These are phyloP conservation scores for Polietes domitor DNA, from an alignment of 2,888 invertebrate species.

Conservation along the genomic window DNA sequence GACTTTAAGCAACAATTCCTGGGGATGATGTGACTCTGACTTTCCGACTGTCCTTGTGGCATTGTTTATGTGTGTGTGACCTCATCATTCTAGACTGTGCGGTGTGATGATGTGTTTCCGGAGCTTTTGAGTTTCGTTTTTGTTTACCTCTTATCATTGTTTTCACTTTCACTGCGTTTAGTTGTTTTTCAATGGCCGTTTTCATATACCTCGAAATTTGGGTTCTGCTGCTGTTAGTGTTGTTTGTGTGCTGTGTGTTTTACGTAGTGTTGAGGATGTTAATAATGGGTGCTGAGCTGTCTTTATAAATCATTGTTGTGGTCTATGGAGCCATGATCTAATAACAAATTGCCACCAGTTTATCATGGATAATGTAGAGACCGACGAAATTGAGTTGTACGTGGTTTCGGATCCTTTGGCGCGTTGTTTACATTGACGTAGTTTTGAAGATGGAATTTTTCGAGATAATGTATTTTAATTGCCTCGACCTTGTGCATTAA, in stretches of 20 bases:
- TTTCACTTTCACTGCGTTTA: neutral
- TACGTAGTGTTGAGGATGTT: slow-evolving; percentile 21
- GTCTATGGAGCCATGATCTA: slow-evolving; percentile 42
- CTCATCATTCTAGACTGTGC: neutral
- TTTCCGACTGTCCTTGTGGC: neutral
- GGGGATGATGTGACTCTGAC: slow-evolving; percentile 2
- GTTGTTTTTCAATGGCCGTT: neutral
- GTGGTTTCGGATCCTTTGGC: neutral
- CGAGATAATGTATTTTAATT: slow-evolving; percentile 19
- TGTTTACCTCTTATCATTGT: slow-evolving; percentile 29
- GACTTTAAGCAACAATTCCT: slow-evolving; percentile 34
- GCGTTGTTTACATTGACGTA: neutral
- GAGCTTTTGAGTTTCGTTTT: neutral
- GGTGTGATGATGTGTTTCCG: slow-evolving; percentile 1
- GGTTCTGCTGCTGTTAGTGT: neutral
- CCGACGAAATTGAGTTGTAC: slow-evolving; percentile 39
- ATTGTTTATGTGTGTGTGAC: slow-evolving; percentile 11
- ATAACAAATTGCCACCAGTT: slow-evolving; percentile 56
- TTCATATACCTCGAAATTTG: neutral
- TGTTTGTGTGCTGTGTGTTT: neutral
- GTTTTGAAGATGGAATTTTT: neutral
- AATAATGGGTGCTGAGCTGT: slow-evolving; percentile 48
- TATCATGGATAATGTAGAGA: slow-evolving; percentile 56
- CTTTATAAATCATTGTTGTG: slow-evolving; percentile 51
- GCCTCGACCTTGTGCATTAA: neutral